Evolutionary conservation across 2,888 invertebrate genomes (phyloP), one percentile per base, ranked within the genome.

Genomic region (Spodoptera littoralis): DNA sequence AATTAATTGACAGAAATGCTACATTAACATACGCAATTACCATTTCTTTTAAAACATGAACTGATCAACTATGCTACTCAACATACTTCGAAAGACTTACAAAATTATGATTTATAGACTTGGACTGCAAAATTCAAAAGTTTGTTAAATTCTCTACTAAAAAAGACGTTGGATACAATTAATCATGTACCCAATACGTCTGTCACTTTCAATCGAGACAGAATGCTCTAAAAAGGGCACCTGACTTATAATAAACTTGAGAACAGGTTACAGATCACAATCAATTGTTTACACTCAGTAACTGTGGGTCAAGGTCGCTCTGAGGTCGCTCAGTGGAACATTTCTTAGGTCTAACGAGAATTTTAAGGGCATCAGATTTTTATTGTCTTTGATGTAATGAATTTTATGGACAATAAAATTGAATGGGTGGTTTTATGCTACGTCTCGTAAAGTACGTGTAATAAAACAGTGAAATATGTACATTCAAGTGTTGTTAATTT

Each of bases 211-310:
- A 79, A 71, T 51, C 46, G 61, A 49, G 43, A 56, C 63, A 59
- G 68, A 73, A 65, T 67, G 51, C 53, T 70, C 63, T 70, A 68
- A 80, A 78, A 79, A 78, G 73, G 76, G 73, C 76, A 80, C 70
- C 46, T 68, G 65, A 30, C 45, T 63, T 46, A 58, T 46, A 53
- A 66, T 65, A 59, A 56, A 68, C 80, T 72, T 70, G 68, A 76
- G 67, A 78, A 74, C 82, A 72, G 74, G 81, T 81, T 80, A 57
- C 62, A 71, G 83, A 82, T 83, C 45, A 71, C 69, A 80, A 80
- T 77, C 82, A 81, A 82, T 84, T 84, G 84, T 84, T 83, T 78
- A 81, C 83, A 69, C 55, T 54, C 55, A 60, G 55, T 68, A 18
- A 67, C 79, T 75, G 58, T 73, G 61, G 75, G 77, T 77, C 79